Evolutionary conservation across 2,113 vertebrate species (phyloP).

Genomic region (Aphyosemion australe): DNA sequence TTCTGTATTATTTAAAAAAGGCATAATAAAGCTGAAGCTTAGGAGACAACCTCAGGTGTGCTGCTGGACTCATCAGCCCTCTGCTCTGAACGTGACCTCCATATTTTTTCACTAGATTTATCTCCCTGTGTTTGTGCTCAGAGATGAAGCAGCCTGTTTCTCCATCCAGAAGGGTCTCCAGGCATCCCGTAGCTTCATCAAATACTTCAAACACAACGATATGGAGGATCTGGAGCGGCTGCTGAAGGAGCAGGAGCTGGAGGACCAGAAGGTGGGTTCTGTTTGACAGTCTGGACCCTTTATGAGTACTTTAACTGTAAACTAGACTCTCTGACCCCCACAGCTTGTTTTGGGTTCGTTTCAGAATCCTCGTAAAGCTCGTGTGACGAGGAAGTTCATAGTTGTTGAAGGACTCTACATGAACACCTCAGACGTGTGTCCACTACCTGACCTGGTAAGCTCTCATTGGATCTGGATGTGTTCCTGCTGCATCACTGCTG

Average conservation of each 20-base stretch:
- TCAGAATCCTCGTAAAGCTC: slow-evolving; percentile 94
- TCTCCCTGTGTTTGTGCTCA: slow-evolving; percentile 54
- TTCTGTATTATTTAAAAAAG: too few relatives aligned
- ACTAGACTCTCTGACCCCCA: too few relatives aligned
- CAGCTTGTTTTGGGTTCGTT: slow-evolving; percentile 29
- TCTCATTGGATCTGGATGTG: too few relatives aligned
- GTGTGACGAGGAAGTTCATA: slow-evolving; percentile 93
- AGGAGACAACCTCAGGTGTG: too few relatives aligned
- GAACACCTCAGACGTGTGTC: slow-evolving; percentile 92
- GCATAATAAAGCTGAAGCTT: too few relatives aligned
- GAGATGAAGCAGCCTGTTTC: slow-evolving; percentile 95
- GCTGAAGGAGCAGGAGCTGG: slow-evolving; percentile 92
- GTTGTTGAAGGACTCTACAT: slow-evolving; percentile 93
- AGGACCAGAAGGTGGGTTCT: slow-evolving; percentile 90
- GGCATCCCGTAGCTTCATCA: slow-evolving; percentile 94
- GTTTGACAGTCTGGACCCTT: too few relatives aligned
- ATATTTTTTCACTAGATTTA: too few relatives aligned
- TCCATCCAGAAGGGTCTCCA: slow-evolving; percentile 97
- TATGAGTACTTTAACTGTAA: too few relatives aligned
- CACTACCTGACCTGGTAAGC: slow-evolving; percentile 91
- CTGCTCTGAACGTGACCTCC: too few relatives aligned
- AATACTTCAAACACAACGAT: slow-evolving; percentile 97
- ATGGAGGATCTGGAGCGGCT: slow-evolving; percentile 91
- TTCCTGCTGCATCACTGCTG: too few relatives aligned
- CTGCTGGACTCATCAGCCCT: too few relatives aligned